Evolutionary conservation across 2,888 invertebrate genomes (phyloP), one percentile per base, ranked within the genome.

Genomic region (Yponomeuta evonymella): DNA sequence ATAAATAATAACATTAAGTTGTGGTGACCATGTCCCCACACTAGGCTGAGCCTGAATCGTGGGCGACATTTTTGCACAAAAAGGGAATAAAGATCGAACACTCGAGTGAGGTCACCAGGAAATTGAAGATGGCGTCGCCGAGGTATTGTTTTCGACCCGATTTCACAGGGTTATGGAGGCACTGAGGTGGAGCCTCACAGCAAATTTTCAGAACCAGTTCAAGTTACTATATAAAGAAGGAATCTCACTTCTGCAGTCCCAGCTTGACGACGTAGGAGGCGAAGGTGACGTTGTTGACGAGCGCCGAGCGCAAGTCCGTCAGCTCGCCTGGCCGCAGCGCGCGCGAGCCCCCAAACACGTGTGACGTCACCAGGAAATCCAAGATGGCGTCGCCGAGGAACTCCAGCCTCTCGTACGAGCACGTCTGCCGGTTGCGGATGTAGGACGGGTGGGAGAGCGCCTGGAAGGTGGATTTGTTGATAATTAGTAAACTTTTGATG

Each of bases 211-310:
- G 5, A 43, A 43, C 6, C 23, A 23, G 23, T 23, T 23, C 0
- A 23, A 23, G 23, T 23, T 23, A 43, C 9, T 43, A 43, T 96
- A 43, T 5, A 43, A 43, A 43, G 43, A 8, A 43, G 43, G 43
- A 8, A 43, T 43, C 87, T 83, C 92, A 95, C 78, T 96, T 96
- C 81, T 99, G 97, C 73, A 99, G 94, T 15, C 96, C 95, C 85
- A 96, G 94, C 75, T 97, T 95, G 15, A 98, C 97, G 6, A 97
- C 94, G 70, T 98, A 93, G 36, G 97, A 96, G 0, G 98, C 99
- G 80, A 99, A 97, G 0, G 98, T 99, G 72, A 97, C 95, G 81
- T 99, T 99, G 83, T 99, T 99, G 2, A 99, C 99, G 2, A 99
- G 93, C 0, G 99, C 97, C 0, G 99, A 98, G 62, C 99, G 93